Conservation (phyloP, 2,113 vertebrate species). For the Columbina picui region DNA sequence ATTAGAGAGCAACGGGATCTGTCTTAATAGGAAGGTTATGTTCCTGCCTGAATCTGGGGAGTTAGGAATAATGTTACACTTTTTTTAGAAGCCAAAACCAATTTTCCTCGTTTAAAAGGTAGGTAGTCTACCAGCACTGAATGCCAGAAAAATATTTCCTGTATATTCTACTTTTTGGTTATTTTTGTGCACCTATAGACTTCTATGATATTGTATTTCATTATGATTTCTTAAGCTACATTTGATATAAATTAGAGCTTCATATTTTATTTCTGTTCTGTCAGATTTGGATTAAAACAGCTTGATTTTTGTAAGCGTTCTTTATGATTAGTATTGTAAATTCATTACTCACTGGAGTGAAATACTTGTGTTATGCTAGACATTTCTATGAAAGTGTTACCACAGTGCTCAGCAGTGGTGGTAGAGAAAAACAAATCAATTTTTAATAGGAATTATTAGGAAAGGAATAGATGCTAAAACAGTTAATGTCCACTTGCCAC, state of each 20-base stretch:
- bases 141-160: not conserved
- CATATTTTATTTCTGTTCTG: not conserved
- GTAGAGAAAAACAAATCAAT: not conserved
- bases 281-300: not conserved
- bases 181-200: not conserved
- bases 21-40: not conserved
- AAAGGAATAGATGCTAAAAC: not conserved
- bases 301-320: not conserved
- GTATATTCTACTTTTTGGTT: not conserved
- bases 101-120: not conserved
- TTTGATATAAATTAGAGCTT: not conserved
- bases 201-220: not conserved
- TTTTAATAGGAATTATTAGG: not conserved
- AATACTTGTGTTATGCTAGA: not conserved
- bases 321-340: not conserved
- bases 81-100: not conserved
- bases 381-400: not conserved
- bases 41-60: not conserved
- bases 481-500: not conserved
- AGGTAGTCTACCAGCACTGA: not conserved
- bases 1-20: not conserved
- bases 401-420: not conserved
- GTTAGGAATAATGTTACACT: not conserved
- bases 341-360: not conserved
- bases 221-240: not conserved